Conservation (phyloP, 2,797 vertebrate species). For the Nyctibius grandis region DNA sequence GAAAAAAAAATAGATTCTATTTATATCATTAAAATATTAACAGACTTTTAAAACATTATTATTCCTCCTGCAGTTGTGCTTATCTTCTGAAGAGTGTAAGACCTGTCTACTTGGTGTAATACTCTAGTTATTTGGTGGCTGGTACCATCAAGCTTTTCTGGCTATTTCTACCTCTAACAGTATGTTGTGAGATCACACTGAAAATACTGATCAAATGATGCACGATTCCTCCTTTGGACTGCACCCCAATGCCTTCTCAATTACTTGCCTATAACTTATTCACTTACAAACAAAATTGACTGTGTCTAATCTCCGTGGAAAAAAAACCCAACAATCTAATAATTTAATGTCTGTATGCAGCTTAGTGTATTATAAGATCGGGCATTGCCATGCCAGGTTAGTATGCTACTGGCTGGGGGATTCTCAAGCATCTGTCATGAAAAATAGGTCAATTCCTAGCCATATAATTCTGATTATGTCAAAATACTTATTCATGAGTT, state of each 20-base stretch:
- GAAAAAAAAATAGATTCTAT: not conserved
- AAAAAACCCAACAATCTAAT: conserved; percentile 14
- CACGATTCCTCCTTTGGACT: not conserved
- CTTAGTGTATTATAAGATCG: conserved; percentile 46
- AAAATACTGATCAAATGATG: not conserved
- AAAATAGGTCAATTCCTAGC: conserved; percentile 75
- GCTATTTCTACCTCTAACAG: not conserved
- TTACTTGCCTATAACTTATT: conserved; percentile 3
- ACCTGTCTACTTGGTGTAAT: not conserved
- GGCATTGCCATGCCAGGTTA: conserved; percentile 68
- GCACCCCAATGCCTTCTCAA: not conserved
- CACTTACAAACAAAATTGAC: conserved; percentile 57
- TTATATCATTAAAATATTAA: not conserved
- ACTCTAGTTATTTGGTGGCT: not conserved
- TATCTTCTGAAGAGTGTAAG: not conserved
- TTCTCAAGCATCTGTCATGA: conserved; percentile 66
- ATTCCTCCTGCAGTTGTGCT: not conserved
- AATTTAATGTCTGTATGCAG: conserved; percentile 58
- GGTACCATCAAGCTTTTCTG: not conserved
- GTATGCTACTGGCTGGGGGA: conserved; percentile 65
- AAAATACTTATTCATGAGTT: conserved; percentile 74
- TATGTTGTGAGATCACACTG: fast-evolving
- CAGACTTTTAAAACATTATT: not conserved
- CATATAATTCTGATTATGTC: conserved; percentile 74
- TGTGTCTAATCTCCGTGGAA: conserved; percentile 37